Conservation (phyloP, 2,113 vertebrate genomes). For the Poecilia latipinna region DNA sequence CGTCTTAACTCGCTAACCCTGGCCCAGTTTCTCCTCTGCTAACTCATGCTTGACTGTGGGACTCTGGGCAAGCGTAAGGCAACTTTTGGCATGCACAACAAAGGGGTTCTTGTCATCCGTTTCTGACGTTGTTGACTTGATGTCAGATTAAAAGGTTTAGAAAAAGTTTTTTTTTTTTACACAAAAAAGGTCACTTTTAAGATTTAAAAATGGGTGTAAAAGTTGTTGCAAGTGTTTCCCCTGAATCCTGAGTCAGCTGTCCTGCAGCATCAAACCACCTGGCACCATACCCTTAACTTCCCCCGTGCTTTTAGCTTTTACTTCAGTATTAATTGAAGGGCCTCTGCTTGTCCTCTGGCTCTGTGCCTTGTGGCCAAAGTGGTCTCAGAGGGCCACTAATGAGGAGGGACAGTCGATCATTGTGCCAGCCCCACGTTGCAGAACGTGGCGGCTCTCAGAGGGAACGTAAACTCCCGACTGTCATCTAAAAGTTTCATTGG, state of each 20-base stretch:
- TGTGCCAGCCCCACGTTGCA: slow-evolving; percentile 26
- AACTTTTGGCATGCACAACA: slow-evolving; percentile 19
- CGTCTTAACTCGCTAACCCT: slow-evolving; percentile 13
- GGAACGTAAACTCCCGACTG: not conserved
- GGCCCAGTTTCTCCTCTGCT: slow-evolving; percentile 37
- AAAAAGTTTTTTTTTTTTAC: not conserved
- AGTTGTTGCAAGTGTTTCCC: too few species aligned
- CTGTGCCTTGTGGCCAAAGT: slow-evolving; percentile 41
- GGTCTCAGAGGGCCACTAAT: slow-evolving; percentile 65
- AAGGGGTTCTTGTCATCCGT: not conserved
- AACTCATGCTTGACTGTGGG: slow-evolving; percentile 15
- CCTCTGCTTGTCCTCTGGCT: slow-evolving; percentile 53
- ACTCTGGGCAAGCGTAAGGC: not conserved
- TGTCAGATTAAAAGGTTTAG: not conserved
- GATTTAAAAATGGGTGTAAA: not conserved
- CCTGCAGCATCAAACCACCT: slow-evolving; percentile 21
- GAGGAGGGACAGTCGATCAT: slow-evolving; percentile 54
- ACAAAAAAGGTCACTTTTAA: not conserved
- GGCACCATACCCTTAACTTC: slow-evolving; percentile 11
- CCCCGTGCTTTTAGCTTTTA: slow-evolving; percentile 37
- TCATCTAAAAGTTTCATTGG: not conserved
- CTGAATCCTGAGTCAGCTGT: too few species aligned
- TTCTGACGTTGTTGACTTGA: slow-evolving; percentile 6
- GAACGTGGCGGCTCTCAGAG: not conserved
- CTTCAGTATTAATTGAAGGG: slow-evolving; percentile 43